Conservation (phyloP, 2,797 vertebrate species). For the Manis crassicaudata region DNA sequence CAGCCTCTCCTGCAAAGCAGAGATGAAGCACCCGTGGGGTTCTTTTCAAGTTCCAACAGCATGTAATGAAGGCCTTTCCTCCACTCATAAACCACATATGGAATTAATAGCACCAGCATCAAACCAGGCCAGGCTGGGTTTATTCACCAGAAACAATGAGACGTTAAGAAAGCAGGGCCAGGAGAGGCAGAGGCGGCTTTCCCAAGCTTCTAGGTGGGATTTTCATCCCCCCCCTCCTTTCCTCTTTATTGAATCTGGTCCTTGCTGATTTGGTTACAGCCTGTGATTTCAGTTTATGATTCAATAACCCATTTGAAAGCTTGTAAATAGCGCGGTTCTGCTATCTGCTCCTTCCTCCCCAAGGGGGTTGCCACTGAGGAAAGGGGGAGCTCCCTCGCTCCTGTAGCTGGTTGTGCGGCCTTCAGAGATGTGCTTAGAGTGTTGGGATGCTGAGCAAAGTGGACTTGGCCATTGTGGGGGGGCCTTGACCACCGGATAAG, state of each 20-base stretch:
- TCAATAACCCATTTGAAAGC: slow-evolving; percentile 76
- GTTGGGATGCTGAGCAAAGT: rapidly evolving
- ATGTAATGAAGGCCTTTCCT: slow-evolving; percentile 75
- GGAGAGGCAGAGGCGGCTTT: background rate
- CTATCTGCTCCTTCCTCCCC: slow-evolving; percentile 47
- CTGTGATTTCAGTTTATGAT: slow-evolving; percentile 72
- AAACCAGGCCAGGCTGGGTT: slow-evolving; percentile 55
- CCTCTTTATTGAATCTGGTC: slow-evolving; percentile 3
- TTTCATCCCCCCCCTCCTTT: background rate
- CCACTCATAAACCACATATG: slow-evolving; percentile 75
- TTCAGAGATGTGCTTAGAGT: background rate
- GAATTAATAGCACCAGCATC: slow-evolving; percentile 77
- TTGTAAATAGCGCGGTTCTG: slow-evolving; percentile 66
- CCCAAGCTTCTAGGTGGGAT: slow-evolving; percentile 53
- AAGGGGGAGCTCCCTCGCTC: background rate
- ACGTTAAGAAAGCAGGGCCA: background rate
- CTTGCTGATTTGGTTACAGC: slow-evolving; percentile 65
- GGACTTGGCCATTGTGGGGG: background rate
- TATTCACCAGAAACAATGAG: slow-evolving; percentile 50
- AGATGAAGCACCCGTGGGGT: background rate
- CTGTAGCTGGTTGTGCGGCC: background rate
- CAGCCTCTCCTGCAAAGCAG: slow-evolving; percentile 47
- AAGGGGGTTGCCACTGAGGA: slow-evolving; percentile 4
- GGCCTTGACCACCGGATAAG: background rate
- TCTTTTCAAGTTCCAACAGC: slow-evolving; percentile 72